Percentiles rank a stretch among this genome's conserved stretches.
These are phyloP conservation scores for Poecile atricapillus DNA, from an alignment of 2,113 vertebrate genomes.

Conservation along the genomic window DNA sequence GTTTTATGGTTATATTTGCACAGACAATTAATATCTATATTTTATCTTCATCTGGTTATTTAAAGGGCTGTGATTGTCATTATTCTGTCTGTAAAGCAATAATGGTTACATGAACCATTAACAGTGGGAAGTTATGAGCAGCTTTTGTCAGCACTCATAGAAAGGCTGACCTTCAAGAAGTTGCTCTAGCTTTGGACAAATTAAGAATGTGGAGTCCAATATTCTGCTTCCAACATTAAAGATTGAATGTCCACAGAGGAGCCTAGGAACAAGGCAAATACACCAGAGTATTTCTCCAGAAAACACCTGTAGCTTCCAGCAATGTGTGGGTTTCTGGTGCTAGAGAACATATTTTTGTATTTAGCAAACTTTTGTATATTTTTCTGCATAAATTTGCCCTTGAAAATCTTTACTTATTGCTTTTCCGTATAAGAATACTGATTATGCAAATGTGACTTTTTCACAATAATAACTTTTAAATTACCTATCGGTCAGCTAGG, in stretches of 20 bases:
- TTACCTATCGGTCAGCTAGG: neutral
- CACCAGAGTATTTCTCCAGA: neutral
- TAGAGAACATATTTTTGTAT: neutral
- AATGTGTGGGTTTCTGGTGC: neutral
- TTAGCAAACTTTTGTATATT: neutral
- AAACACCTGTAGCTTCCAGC: neutral
- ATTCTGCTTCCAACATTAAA: neutral
- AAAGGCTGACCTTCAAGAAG: neutral
- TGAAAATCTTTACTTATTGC: neutral
- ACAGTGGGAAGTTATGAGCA: neutral
- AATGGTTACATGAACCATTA: neutral
- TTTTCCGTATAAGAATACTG: neutral
- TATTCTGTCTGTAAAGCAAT: neutral
- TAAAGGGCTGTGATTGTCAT: neutral
- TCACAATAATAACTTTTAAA: neutral
- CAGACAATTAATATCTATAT: neutral
- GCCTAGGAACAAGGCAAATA: neutral
- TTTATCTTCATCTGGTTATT: neutral
- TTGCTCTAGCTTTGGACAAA: neutral
- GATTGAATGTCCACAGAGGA: neutral
- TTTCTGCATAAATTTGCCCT: neutral
- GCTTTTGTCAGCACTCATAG: neutral
- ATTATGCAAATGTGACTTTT: neutral
- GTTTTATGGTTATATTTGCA: neutral
- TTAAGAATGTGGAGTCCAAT: neutral